Base-by-base conservation (phyloP, 2,888 invertebrate species). In the Chalcosyrphus nemorum region DNA sequence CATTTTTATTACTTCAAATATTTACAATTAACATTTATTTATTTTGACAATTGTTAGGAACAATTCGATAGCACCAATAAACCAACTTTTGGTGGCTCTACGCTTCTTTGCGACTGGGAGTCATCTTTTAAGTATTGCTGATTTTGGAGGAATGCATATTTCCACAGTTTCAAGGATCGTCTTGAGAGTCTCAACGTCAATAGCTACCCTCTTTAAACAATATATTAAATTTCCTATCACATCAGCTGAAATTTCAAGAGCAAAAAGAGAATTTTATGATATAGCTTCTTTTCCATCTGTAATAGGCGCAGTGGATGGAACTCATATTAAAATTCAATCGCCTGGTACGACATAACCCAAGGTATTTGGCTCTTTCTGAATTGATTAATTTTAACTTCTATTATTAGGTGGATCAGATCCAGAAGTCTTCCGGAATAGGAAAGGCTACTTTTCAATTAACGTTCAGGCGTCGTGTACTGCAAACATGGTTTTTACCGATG, bases 51-150 rank as follows among this genome's bases (percentile, higher is more conserved):
- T 29, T 29, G 38, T 24, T 24, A 24, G 24, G 7, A 57, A 57
- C 19, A 57, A 41, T 57, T 57, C 57, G 1, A 41, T 41, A 7
- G 57, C 57, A 1, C 41, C 57, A 5, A 41, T 57, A 17, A 57
- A 59, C 13, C 27, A 59, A 24, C 15, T 59, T 4, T 9, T 57
- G 13, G 57, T 57, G 17, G 41, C 57, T 5, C 6, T 41, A 13
- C 21, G 57, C n/a, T 57, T 41, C 38, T 57, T 21, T 13, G 41
- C 57, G 7, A 41, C 41, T 11, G 21, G 57, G 7, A 57, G 6
- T 6, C 41, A 41, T 24, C 29, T 54, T 13, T 17, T 29, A 29
- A 54, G 54, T 5, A 54, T 29, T 29, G 32, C 15, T 15, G 52
- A 52, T 29, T 52, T 29, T 13, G 29, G 29, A 2, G 52, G 52